These are phyloP conservation scores for Philopedon plagiatum DNA, from an alignment of 2,888 invertebrate species.

Conservation along the genomic window DNA sequence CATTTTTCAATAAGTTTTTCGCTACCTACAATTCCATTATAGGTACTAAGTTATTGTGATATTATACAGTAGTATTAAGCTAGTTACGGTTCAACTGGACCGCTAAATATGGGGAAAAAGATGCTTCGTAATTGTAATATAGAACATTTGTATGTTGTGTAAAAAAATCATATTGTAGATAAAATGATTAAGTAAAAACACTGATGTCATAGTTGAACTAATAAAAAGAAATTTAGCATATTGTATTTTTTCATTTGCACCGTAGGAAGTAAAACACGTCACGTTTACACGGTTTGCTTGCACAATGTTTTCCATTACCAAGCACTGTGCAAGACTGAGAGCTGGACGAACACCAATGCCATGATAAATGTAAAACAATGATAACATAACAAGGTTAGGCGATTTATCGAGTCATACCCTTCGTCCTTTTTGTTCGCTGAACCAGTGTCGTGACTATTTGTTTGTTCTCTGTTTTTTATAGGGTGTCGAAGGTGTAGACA, in stretches of 20 bases:
- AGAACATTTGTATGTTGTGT: slow-evolving; percentile 62
- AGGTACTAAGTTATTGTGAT: slow-evolving; percentile 40
- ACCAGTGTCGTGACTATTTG: too few relatives aligned
- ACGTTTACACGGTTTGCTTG: too few relatives aligned
- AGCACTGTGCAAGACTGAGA: too few relatives aligned
- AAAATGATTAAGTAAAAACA: slow-evolving; percentile 7
- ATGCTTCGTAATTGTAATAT: slow-evolving; percentile 63
- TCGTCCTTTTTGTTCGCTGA: too few relatives aligned
- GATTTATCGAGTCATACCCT: too few relatives aligned
- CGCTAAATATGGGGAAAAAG: slow-evolving; percentile 63
- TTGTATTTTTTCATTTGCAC: not conserved
- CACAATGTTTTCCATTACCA: too few relatives aligned
- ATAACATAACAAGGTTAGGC: too few relatives aligned
- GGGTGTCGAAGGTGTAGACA: too few relatives aligned
- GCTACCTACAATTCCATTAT: not conserved
- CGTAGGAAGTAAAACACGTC: too few relatives aligned
- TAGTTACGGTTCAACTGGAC: slow-evolving; percentile 50
- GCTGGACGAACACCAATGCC: too few relatives aligned
- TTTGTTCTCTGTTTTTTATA: too few relatives aligned
- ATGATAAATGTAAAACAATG: too few relatives aligned
- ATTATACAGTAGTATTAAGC: slow-evolving; percentile 41
- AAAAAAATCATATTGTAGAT: slow-evolving; percentile 52
- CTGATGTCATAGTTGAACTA: slow-evolving; percentile 26
- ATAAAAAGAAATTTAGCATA: not conserved
- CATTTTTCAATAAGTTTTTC: not conserved